These are phyloP conservation scores for Mamestra brassicae DNA, from an alignment of 2,888 invertebrate genomes.

Conservation along the genomic window DNA sequence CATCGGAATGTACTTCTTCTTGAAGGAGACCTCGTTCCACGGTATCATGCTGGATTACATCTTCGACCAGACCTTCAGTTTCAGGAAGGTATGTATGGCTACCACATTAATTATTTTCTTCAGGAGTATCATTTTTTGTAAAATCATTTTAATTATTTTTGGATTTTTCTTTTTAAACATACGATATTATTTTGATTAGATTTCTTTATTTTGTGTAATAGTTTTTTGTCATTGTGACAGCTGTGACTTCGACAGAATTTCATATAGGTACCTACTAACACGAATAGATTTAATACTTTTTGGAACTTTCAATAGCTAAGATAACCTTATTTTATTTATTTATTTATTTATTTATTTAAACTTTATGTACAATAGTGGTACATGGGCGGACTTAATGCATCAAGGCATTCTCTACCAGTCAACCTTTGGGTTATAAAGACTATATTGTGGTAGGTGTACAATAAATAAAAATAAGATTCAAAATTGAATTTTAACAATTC, in stretches of 20 bases:
- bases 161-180: no score
- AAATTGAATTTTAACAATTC: no score
- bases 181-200: neutral
- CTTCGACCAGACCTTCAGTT: slow-evolving; percentile 83
- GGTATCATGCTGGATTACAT: slow-evolving; percentile 90
- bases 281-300: neutral
- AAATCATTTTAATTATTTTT: neutral
- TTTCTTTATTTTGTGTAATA: neutral
- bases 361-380: no score
- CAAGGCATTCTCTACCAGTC: no score
- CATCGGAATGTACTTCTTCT: slow-evolving; percentile 93
- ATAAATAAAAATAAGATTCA: no score
- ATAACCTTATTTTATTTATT: neutral
- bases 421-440: no score
- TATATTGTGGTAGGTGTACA: no score
- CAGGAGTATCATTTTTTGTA: neutral
- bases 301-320: no score
- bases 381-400: no score
- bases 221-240: neutral
- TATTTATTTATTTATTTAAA: no score
- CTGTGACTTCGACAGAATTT: neutral
- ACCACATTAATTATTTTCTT: neutral
- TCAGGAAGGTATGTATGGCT: slow-evolving; percentile 79
- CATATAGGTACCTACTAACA: neutral
- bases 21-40: slow-evolving; percentile 91